phyloP scores from a whole-genome alignment of 2,888 invertebrate species.

The Cristatella mucedo region DNA sequence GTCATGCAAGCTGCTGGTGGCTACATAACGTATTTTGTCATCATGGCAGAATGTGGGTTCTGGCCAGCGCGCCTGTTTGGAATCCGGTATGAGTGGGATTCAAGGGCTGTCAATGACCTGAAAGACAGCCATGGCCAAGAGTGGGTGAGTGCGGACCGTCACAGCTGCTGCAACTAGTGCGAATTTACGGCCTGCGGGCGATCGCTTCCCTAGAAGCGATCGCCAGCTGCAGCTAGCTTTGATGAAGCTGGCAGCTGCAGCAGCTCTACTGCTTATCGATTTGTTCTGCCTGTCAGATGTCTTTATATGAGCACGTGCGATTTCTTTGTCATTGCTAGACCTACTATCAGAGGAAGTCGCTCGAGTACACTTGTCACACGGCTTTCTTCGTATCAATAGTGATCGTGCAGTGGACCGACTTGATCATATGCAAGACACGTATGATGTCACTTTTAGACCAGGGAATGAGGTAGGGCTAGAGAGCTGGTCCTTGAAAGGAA shows the following conservation, averaged over 20 bases:
- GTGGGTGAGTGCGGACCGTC: constrained; percentile 44
- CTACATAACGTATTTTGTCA: constrained; percentile 94
- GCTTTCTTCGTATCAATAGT: constrained; percentile 12
- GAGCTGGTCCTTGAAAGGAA: constrained; percentile 13
- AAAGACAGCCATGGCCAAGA: constrained; percentile 91
- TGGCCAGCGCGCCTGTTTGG: constrained; percentile 69
- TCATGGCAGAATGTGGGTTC: constrained; percentile 97
- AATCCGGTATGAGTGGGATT: constrained; percentile 87
- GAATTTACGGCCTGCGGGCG: not conserved
- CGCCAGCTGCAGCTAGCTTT: not conserved
- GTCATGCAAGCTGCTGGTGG: constrained; percentile 97
- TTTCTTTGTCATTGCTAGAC: constrained; percentile 8
- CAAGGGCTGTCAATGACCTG: constrained; percentile 86
- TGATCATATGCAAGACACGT: constrained; percentile 12
- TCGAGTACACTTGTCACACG: constrained; percentile 12
- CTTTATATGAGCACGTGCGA: not conserved
- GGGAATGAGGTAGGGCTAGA: constrained; percentile 60
- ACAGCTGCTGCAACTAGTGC: not conserved
- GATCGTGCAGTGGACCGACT: constrained; percentile 12
- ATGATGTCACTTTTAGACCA: constrained; percentile 80
- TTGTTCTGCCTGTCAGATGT: not conserved
- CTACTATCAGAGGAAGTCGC: constrained; percentile 11
- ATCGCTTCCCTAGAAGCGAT: not conserved
- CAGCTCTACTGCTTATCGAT: no score
- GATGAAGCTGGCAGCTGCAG: no score